These are phyloP conservation scores for Condylura cristata DNA, from an alignment of 2,113 vertebrate genomes.

Conservation along the genomic window DNA sequence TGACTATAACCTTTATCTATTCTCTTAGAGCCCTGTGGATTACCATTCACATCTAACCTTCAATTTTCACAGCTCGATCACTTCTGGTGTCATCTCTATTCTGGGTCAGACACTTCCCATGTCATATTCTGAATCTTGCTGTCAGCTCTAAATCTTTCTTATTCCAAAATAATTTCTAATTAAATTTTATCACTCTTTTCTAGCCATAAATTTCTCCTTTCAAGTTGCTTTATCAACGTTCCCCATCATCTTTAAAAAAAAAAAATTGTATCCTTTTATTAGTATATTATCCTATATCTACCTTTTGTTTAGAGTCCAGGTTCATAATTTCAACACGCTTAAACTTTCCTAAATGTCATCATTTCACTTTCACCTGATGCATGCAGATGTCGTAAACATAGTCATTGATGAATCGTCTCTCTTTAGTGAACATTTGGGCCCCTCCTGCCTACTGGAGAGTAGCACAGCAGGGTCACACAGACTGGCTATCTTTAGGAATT, in stretches of 20 bases:
- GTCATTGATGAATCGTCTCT: background rate
- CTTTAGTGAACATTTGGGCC: background rate
- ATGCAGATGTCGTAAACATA: background rate
- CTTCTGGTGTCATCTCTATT: background rate
- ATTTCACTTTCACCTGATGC: background rate
- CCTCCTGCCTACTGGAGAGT: background rate
- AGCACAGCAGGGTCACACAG: background rate
- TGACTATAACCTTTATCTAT: no score
- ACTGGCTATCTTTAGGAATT: background rate
- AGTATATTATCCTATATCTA: background rate
- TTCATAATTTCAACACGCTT: background rate
- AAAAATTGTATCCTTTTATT: background rate
- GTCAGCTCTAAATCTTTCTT: background rate
- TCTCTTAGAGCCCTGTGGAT: background rate
- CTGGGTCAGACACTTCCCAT: background rate
- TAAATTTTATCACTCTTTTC: background rate
- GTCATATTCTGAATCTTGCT: background rate
- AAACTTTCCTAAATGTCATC: background rate
- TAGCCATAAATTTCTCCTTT: background rate
- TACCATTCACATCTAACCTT: background rate
- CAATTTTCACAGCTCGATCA: background rate
- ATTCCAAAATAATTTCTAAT: background rate
- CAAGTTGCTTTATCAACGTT: background rate
- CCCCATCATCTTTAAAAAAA: background rate
- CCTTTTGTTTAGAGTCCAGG: background rate